phyloP scores from a whole-genome alignment of 1,140 invertebrate species.

The Tetramorium alpestre region DNA sequence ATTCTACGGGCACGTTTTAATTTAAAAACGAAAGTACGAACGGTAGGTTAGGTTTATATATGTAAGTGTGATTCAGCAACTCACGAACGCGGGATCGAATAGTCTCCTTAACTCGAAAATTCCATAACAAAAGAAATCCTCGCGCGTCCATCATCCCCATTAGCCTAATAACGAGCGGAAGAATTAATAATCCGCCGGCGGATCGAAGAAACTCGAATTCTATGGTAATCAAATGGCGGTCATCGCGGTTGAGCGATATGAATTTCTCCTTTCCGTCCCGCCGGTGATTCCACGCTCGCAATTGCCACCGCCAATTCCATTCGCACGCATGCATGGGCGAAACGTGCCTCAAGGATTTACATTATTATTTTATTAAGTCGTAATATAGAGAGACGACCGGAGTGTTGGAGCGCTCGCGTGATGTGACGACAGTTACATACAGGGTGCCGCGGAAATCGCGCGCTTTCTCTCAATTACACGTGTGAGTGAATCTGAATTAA shows the following conservation, averaged over 20 bases:
- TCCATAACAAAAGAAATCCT: constrained; percentile 18
- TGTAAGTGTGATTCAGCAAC: background rate
- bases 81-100: background rate
- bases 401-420: constrained; percentile 77
- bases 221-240: constrained; percentile 83
- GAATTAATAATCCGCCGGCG: constrained; percentile 67
- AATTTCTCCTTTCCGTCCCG: constrained; percentile 31
- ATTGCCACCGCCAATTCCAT: constrained; percentile 39
- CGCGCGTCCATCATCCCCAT: constrained; percentile 7
- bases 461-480: background rate
- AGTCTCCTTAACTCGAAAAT: background rate
- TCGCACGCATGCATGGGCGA: constrained; percentile 53
- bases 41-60: background rate
- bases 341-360: constrained; percentile 60
- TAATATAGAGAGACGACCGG: constrained; percentile 78
- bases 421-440: background rate
- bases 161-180: constrained; percentile 14
- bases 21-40: background rate
- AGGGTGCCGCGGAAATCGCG: background rate
- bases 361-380: constrained; percentile 84
- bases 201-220: constrained; percentile 83
- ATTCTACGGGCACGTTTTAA: background rate
- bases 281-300: constrained; percentile 29
- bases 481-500: background rate
- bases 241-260: constrained; percentile 14